Percentiles rank a stretch among this genome's conserved stretches.
phyloP scores from a whole-genome alignment of 2,797 vertebrate species.

The Etheostoma perlongum region DNA sequence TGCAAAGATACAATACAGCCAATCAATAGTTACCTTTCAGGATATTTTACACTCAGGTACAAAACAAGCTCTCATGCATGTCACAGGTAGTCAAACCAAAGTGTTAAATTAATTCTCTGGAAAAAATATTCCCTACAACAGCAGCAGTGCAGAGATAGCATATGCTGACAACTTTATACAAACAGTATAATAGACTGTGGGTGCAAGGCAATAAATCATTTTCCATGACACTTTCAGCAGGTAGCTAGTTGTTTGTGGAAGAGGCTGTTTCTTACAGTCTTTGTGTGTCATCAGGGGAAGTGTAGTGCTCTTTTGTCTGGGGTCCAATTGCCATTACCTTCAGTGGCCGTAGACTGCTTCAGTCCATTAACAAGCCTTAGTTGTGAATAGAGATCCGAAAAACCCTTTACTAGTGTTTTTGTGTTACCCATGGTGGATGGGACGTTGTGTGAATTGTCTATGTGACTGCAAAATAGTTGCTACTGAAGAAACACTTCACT shows the following conservation, averaged over 20 bases:
- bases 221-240: constrained; percentile 65
- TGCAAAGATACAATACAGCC: constrained; percentile 31
- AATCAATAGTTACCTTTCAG: constrained; percentile 31
- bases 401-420: background rate
- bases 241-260: constrained; percentile 46
- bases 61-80: constrained; percentile 51
- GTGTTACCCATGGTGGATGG: background rate
- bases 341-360: background rate
- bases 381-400: background rate
- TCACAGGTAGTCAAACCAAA: constrained; percentile 58
- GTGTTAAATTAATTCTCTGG: constrained; percentile 62
- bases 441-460: background rate
- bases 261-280: constrained; percentile 17
- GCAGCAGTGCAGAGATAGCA: constrained; percentile 55
- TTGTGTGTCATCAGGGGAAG: constrained; percentile 34
- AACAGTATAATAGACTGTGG: constrained; percentile 59
- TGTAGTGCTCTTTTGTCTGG: background rate
- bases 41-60: constrained; percentile 36
- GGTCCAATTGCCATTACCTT: constrained; percentile 2
- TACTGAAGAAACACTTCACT: constrained; percentile 5
- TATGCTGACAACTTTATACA: constrained; percentile 62
- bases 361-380: constrained; percentile 16
- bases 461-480: background rate
- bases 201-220: constrained; percentile 65
- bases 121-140: constrained; percentile 66